phyloP scores from a whole-genome alignment of 2,888 invertebrate species.

The Sinotaia quadrata region DNA sequence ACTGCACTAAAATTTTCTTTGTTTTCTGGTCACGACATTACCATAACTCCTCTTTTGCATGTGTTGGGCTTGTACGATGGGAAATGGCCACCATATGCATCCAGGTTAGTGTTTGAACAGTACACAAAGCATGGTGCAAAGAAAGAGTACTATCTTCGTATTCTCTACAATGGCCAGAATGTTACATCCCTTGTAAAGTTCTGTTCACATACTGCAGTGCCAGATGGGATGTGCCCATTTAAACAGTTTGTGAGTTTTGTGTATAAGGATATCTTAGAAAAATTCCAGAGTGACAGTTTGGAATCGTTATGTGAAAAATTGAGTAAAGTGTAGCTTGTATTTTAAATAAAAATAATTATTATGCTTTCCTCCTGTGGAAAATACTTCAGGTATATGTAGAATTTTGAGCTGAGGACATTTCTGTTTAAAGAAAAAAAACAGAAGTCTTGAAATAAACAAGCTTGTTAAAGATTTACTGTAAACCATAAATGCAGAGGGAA shows the following conservation, averaged over 20 bases:
- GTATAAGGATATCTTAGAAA: constrained; percentile 87
- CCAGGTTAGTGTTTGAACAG: constrained; percentile 89
- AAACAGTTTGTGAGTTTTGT: constrained; percentile 90
- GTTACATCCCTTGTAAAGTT: constrained; percentile 86
- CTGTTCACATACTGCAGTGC: constrained; percentile 75
- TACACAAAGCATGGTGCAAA: constrained; percentile 74
- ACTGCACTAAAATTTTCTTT: constrained; percentile 76
- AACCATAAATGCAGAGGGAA: too few species aligned
- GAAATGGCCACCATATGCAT: constrained; percentile 85
- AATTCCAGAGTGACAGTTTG: not conserved
- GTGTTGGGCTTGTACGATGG: constrained; percentile 82
- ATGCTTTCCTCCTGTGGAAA: too few species aligned
- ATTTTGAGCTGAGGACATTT: too few species aligned
- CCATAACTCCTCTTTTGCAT: constrained; percentile 85
- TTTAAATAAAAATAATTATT: too few species aligned
- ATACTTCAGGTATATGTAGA: too few species aligned
- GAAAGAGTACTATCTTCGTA: constrained; percentile 78
- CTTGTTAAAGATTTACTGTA: too few species aligned
- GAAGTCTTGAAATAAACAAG: too few species aligned
- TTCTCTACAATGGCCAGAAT: constrained; percentile 89
- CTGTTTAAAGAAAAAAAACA: too few species aligned
- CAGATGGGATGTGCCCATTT: constrained; percentile 81
- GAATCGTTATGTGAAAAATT: not conserved
- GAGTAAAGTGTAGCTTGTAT: too few species aligned
- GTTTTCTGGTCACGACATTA: constrained; percentile 94